phyloP scores from a whole-genome alignment of 2,888 invertebrate species.

The Mythimna albipuncta region DNA sequence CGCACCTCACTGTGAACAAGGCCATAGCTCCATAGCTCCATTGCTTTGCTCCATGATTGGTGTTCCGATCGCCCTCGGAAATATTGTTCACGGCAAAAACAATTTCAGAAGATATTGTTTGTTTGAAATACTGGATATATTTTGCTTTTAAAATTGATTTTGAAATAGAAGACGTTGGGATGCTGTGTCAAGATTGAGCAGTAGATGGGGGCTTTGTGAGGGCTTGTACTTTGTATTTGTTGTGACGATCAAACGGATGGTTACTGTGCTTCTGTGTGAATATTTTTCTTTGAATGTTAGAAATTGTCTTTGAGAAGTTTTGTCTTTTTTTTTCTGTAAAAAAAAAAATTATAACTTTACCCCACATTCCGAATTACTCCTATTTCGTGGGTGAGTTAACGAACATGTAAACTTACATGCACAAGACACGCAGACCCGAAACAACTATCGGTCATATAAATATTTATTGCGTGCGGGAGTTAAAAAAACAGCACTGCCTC shows the following conservation, averaged over 20 bases:
- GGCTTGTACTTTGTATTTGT: conserved; percentile 43
- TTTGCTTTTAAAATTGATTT: conserved; percentile 68
- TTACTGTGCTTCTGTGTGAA: conserved; percentile 1
- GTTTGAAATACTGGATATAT: conserved; percentile 65
- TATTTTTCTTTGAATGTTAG: conserved; percentile 10
- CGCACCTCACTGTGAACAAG: not conserved
- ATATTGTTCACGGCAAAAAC: conserved; percentile 65
- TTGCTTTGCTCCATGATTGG: conserved; percentile 56
- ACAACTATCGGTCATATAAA: too few relatives aligned
- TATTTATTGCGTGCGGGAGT: too few relatives aligned
- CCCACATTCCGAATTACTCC: too few relatives aligned
- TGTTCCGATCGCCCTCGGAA: conserved; percentile 64
- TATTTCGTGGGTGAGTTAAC: too few relatives aligned
- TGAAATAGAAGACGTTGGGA: conserved; percentile 55
- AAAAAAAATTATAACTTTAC: too few relatives aligned
- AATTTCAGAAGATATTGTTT: conserved; percentile 66
- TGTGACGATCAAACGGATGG: conserved; percentile 17
- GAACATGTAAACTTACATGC: too few relatives aligned
- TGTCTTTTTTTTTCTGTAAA: too few relatives aligned
- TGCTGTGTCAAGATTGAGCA: conserved; percentile 64
- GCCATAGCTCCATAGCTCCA: conserved; percentile 54
- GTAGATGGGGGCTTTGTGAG: conserved; percentile 54
- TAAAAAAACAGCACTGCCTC: too few relatives aligned
- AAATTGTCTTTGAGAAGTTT: not conserved
- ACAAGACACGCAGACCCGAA: too few relatives aligned